phyloP scores from a whole-genome alignment of 1,140 invertebrate genomes.

The Bombus waltoni region DNA sequence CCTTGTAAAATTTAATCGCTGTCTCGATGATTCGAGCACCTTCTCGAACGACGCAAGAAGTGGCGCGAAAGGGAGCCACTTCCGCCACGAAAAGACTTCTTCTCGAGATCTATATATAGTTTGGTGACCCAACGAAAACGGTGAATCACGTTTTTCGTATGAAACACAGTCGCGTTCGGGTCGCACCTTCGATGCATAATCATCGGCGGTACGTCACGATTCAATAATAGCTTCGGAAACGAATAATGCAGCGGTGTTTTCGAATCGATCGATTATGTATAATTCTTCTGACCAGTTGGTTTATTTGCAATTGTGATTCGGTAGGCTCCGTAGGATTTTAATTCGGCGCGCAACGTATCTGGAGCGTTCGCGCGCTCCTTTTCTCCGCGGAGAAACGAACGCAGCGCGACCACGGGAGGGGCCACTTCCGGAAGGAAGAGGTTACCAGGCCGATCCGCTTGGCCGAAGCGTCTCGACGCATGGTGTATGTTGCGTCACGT shows the following conservation, averaged over 20 bases:
- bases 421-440: slow-evolving; percentile 60
- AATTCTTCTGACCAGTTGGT: not conserved
- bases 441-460: slow-evolving; percentile 64
- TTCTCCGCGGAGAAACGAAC: not conserved
- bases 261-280: not conserved
- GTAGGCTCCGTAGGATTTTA: not conserved
- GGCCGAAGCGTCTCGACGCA: slow-evolving; percentile 49
- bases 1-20: not conserved
- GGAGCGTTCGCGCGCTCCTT: not conserved
- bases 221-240: not conserved
- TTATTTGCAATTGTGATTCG: not conserved
- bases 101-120: slow-evolving; percentile 10
- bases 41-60: not conserved
- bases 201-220: too few species aligned
- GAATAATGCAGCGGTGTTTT: not conserved
- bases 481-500: slow-evolving; percentile 56
- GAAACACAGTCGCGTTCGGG: too few species aligned
- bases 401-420: not conserved
- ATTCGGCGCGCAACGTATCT: not conserved
- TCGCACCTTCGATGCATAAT: too few species aligned
- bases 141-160: too few species aligned
- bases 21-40: not conserved
- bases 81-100: too few species aligned
- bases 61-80: not conserved
- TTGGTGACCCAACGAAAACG: not conserved